Conservation (phyloP, 2,888 invertebrate species). For the Eurytoma adleriae region DNA sequence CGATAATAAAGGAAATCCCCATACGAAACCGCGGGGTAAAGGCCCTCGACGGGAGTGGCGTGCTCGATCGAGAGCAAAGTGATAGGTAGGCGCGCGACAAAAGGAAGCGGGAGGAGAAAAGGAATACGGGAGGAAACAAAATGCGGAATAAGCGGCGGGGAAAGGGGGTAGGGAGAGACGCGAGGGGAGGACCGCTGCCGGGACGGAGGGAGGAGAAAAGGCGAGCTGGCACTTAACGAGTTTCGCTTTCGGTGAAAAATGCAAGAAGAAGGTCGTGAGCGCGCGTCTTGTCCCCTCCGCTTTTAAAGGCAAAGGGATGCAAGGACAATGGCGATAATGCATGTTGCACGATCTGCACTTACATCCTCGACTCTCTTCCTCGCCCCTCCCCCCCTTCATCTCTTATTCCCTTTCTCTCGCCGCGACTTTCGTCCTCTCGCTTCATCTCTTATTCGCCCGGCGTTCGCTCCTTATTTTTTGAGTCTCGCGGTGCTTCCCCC, state of each 20-base stretch:
- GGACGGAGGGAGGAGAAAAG: background rate
- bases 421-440: background rate
- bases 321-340: constrained; percentile 56
- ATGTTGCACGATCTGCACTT: constrained; percentile 56
- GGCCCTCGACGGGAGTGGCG: background rate
- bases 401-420: constrained; percentile 32
- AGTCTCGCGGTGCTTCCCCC: background rate
- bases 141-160: constrained; percentile 31
- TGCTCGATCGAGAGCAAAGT: background rate
- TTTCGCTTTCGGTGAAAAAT: constrained; percentile 56
- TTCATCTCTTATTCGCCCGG: constrained; percentile 33
- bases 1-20: constrained; percentile 42
- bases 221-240: constrained; percentile 51
- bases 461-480: constrained; percentile 10
- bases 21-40: constrained; percentile 13
- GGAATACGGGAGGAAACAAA: constrained; percentile 45
- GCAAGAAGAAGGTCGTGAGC: constrained; percentile 39
- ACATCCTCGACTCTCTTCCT: constrained; percentile 30
- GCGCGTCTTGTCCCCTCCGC: background rate
- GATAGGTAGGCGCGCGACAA: constrained; percentile 16
- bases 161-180: background rate
- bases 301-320: constrained; percentile 47
- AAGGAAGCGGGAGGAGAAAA: constrained; percentile 38
- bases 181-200: background rate
- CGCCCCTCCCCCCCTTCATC: constrained; percentile 19